Conservation (phyloP, 37 sponge, comb jelly and placozoan species). For the Theonella swinhoei region DNA sequence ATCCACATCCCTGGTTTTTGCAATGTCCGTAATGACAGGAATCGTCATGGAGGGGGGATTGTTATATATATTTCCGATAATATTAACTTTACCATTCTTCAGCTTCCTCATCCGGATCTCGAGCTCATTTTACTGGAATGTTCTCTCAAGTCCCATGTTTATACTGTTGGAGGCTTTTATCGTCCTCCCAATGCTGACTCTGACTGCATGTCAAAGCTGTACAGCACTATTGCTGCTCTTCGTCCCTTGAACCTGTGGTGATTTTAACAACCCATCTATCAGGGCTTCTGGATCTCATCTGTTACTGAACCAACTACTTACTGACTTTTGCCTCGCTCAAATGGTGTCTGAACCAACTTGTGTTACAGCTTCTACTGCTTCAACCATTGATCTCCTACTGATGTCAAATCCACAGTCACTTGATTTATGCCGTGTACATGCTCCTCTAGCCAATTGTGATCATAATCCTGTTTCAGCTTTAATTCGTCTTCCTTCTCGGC, state of each 20-base stretch:
- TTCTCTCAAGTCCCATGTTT: neutral
- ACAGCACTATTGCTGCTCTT: neutral
- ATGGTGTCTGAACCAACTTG: neutral
- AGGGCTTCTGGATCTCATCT: neutral
- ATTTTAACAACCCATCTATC: neutral
- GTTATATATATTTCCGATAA: neutral
- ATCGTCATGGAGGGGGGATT: constrained; percentile 8
- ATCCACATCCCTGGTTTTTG: neutral
- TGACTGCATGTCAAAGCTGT: neutral
- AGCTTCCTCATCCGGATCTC: neutral
- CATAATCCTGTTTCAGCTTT: neutral
- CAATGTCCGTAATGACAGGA: neutral
- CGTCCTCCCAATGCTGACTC: neutral
- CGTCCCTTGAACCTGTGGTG: neutral
- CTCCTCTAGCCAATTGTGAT: constrained; percentile 10
- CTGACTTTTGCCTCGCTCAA: neutral
- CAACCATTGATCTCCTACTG: constrained; percentile 5
- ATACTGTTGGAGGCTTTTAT: neutral
- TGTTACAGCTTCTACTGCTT: neutral
- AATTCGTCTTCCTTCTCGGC: neutral
- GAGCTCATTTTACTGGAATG: neutral
- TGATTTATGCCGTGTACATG: neutral
- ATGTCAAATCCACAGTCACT: constrained; percentile 3
- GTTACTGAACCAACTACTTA: neutral
- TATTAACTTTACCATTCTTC: neutral